These are phyloP conservation scores for Ecdyonurus torrentis DNA, from an alignment of 2,888 invertebrate genomes.

Conservation along the genomic window DNA sequence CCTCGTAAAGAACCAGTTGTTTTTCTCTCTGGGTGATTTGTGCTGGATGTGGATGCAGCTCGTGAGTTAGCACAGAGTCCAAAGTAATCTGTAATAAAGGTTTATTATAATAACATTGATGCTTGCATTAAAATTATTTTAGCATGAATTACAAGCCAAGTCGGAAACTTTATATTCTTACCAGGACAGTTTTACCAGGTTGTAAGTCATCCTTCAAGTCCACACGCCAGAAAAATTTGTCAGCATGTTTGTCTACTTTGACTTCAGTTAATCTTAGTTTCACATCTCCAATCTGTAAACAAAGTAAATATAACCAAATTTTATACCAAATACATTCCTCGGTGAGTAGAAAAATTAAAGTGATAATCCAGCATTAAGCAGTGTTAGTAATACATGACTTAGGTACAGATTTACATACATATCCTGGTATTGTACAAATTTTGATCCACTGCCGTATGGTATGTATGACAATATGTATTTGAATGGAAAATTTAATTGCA, in stretches of 20 bases:
- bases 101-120: not conserved
- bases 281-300: not conserved
- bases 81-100: too few relatives aligned
- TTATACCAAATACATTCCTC: not conserved
- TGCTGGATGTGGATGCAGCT: conserved; percentile 67
- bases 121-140: not conserved
- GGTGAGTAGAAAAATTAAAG: too few relatives aligned
- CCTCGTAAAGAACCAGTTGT: conserved; percentile 76
- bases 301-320: too few relatives aligned
- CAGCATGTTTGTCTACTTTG: conserved; percentile 32
- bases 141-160: not conserved
- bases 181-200: conserved; percentile 30
- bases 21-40: conserved; percentile 85
- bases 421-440: too few relatives aligned
- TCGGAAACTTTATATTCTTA: too few relatives aligned
- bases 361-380: too few relatives aligned
- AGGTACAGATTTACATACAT: too few relatives aligned
- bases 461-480: too few relatives aligned
- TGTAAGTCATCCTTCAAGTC: conserved; percentile 42
- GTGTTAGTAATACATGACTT: too few relatives aligned
- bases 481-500: too few relatives aligned
- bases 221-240: conserved; percentile 35
- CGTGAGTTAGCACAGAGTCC: conserved; percentile 62
- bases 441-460: too few relatives aligned
- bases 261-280: conserved; percentile 26